phyloP scores from a whole-genome alignment of 2,113 vertebrate species.

The Catagonus wagneri region DNA sequence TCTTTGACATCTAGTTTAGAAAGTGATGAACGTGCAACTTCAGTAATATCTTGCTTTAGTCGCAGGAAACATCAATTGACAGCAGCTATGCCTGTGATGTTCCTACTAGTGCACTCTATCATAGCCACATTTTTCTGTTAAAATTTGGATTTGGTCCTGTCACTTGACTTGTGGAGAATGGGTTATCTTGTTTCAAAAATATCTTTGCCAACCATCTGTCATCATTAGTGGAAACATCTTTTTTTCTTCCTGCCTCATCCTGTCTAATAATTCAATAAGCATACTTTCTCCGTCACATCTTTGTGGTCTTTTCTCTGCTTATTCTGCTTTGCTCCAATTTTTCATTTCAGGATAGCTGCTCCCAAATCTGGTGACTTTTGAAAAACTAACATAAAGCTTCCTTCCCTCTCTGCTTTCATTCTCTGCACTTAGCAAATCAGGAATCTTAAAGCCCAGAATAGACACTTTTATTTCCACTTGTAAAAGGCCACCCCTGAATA shows the following conservation, averaged over 20 bases:
- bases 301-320: constrained; percentile 44
- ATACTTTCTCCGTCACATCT: constrained; percentile 39
- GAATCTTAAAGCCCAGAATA: constrained; percentile 25
- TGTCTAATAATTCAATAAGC: constrained; percentile 73
- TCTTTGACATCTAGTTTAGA: constrained; percentile 72
- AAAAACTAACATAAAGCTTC: constrained; percentile 46
- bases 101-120: constrained; percentile 23
- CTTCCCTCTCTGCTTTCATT: constrained; percentile 32
- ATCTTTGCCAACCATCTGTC: constrained; percentile 64
- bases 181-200: constrained; percentile 66
- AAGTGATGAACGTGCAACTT: constrained; percentile 65
- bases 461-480: constrained; percentile 29
- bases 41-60: constrained; percentile 61
- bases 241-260: neutral
- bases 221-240: constrained; percentile 56
- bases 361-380: constrained; percentile 37
- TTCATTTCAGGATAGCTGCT: constrained; percentile 48
- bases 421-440: constrained; percentile 6
- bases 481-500: neutral
- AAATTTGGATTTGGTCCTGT: constrained; percentile 57
- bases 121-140: constrained; percentile 12
- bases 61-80: constrained; percentile 36
- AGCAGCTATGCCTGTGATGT: constrained; percentile 2
- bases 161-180: constrained; percentile 43
- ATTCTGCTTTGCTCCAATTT: neutral